Conservation (phyloP, 2,888 invertebrate genomes). For the Beris chalybata region DNA sequence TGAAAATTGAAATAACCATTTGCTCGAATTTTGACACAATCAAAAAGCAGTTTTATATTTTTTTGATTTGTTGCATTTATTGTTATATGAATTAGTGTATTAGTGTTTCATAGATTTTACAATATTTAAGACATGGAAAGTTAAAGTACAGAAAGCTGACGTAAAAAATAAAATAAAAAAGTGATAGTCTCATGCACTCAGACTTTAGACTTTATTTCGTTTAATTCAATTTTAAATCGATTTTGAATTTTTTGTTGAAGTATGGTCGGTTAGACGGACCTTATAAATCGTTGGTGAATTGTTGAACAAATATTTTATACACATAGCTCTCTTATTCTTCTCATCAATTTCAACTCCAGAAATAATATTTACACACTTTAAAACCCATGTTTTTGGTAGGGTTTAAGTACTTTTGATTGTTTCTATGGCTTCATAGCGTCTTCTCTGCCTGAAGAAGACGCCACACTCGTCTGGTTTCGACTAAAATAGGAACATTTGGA, state of each 20-base stretch:
- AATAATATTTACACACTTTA: too few species aligned
- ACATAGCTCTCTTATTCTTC: too few species aligned
- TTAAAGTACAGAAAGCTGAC: constrained; percentile 19
- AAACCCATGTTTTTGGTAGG: too few species aligned
- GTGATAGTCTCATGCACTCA: constrained; percentile 24
- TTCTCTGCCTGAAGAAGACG: too few species aligned
- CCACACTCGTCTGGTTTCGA: too few species aligned
- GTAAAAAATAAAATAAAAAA: constrained; percentile 33
- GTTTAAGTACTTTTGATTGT: too few species aligned
- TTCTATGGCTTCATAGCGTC: too few species aligned
- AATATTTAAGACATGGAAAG: constrained; percentile 5
- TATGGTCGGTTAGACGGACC: too few species aligned
- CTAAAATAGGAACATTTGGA: too few species aligned
- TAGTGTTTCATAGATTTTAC: constrained; percentile 10
- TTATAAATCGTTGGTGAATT: too few species aligned
- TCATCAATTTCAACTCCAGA: too few species aligned
- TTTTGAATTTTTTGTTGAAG: constrained; percentile 1
- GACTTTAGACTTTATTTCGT: constrained; percentile 33
- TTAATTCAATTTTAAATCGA: not conserved
- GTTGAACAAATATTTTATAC: too few species aligned
- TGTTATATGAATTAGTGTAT: constrained; percentile 12
- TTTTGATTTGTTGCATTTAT: constrained; percentile 16
- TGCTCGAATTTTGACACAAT: not conserved
- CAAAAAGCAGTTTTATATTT: not conserved
- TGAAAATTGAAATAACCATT: not conserved